Conservation (phyloP, 2,888 invertebrate species). For the Chrysina gloriosa region DNA sequence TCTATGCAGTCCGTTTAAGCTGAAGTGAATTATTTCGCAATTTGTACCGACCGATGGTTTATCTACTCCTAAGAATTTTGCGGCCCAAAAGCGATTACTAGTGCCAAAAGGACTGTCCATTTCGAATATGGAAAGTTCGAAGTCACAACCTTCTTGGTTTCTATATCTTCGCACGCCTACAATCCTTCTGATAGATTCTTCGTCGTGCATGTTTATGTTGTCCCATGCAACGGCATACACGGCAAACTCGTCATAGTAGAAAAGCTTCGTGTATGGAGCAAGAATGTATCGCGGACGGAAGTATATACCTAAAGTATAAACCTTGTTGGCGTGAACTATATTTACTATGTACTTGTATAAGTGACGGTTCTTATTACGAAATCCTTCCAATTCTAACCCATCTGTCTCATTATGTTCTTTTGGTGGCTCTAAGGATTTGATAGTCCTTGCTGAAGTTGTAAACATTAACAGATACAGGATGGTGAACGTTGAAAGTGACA, state of each 20-base stretch:
- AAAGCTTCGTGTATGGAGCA: slow-evolving; percentile 2
- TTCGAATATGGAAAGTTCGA: not conserved
- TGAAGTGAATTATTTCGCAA: not conserved
- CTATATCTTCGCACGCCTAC: not conserved
- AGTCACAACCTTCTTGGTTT: not conserved
- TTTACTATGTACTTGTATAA: slow-evolving; percentile 1
- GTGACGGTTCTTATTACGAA: not conserved
- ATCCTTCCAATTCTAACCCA: not conserved
- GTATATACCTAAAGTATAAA: not conserved
- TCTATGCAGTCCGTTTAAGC: not conserved
- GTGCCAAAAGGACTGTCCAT: not conserved
- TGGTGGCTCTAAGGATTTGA: too few species aligned
- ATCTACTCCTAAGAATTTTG: not conserved
- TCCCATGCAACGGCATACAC: not conserved
- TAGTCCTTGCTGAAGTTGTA: too few species aligned
- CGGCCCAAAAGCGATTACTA: not conserved
- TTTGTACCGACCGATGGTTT: not conserved
- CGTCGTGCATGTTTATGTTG: not conserved
- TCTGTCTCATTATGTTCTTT: not conserved
- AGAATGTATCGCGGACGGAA: slow-evolving; percentile 10
- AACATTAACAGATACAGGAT: too few species aligned
- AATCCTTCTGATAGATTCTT: not conserved
- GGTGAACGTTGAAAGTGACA: too few species aligned
- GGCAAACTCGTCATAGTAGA: slow-evolving; percentile 2
- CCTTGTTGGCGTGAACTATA: not conserved